These are phyloP conservation scores for Pholis gunnellus DNA, from an alignment of 2,113 vertebrate genomes.

Conservation along the genomic window DNA sequence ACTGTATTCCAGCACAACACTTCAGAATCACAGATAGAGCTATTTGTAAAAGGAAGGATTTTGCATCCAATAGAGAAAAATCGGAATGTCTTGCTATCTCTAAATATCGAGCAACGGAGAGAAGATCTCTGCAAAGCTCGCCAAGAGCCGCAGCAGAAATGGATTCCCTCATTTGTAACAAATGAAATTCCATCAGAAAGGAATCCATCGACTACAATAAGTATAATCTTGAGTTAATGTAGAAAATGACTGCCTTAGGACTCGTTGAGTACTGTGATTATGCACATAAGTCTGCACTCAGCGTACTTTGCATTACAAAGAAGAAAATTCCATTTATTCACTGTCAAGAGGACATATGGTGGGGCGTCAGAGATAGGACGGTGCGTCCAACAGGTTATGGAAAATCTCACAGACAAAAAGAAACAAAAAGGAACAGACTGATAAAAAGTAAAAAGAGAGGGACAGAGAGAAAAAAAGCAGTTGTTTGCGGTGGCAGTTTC, in stretches of 20 bases:
- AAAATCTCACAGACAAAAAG: constrained; percentile 23
- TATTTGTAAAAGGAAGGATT: not conserved
- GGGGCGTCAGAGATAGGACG: not conserved
- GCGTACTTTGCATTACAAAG: constrained; percentile 31
- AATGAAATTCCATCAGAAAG: constrained; percentile 32
- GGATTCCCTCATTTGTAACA: constrained; percentile 32
- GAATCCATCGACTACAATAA: constrained; percentile 18
- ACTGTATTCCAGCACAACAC: not conserved
- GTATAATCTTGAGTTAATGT: constrained; percentile 46
- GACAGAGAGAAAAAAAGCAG: not conserved
- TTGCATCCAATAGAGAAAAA: no score
- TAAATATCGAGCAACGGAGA: not conserved
- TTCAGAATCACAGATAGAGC: not conserved
- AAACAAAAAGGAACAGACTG: not conserved
- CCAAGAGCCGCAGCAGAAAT: constrained; percentile 31
- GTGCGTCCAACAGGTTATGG: not conserved
- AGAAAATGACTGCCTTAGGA: constrained; percentile 33
- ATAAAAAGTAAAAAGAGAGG: constrained; percentile 7
- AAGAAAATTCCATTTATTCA: constrained; percentile 32
- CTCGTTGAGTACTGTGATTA: constrained; percentile 40
- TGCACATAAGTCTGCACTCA: not conserved
- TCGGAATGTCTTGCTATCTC: not conserved
- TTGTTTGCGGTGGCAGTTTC: constrained; percentile 20
- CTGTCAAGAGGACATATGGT: constrained; percentile 40
- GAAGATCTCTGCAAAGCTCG: not conserved